phyloP scores from a whole-genome alignment of 2,113 vertebrate species.

The Cyanoramphus novaezelandiae region DNA sequence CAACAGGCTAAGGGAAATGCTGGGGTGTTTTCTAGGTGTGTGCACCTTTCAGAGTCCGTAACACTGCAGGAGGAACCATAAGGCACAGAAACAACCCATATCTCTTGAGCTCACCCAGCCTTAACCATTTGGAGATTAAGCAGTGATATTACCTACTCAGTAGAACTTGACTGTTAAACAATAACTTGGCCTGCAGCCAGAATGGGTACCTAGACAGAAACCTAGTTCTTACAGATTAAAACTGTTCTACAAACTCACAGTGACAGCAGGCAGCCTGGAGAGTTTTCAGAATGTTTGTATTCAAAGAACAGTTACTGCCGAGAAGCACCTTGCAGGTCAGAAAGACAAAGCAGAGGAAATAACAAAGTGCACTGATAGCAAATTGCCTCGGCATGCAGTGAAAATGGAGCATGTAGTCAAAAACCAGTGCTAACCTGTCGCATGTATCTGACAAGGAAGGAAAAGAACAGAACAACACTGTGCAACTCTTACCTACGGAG shows the following conservation, averaged over 20 bases:
- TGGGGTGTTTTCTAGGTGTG: neutral
- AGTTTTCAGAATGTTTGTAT: constrained; percentile 23
- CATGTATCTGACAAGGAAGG: constrained; percentile 7
- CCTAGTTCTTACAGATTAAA: neutral
- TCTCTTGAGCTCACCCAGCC: neutral
- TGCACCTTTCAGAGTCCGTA: accelerated
- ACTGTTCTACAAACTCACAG: neutral
- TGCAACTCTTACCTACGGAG: neutral
- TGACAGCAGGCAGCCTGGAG: neutral
- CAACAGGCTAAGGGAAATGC: neutral
- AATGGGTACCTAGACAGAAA: neutral
- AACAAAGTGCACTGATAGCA: constrained; percentile 19
- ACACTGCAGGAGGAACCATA: neutral
- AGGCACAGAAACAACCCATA: accelerated
- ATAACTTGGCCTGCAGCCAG: neutral
- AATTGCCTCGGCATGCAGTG: constrained; percentile 24
- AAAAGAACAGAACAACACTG: neutral
- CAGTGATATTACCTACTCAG: neutral
- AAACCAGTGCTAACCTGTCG: constrained; percentile 36
- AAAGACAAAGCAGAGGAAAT: constrained; percentile 40
- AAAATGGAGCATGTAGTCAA: constrained; percentile 38
- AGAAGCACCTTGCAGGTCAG: constrained; percentile 35
- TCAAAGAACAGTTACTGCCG: constrained; percentile 36
- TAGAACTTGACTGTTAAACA: neutral
- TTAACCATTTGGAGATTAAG: neutral